Evolutionary conservation across 2,113 vertebrate species (phyloP).

Genomic region (Oreotragus oreotragus): DNA sequence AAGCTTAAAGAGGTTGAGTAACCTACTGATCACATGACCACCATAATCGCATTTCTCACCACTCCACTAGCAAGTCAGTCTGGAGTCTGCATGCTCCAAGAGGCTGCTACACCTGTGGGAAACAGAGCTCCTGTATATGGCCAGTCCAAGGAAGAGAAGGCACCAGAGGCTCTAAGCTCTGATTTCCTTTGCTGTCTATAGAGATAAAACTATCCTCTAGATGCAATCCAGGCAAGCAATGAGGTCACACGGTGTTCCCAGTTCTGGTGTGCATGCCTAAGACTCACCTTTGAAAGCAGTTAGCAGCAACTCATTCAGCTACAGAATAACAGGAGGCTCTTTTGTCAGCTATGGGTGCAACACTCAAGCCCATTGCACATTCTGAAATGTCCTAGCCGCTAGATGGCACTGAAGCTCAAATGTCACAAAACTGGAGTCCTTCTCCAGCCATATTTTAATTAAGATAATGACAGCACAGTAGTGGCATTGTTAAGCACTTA

Average conservation of each 20-base stretch:
- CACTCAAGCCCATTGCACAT: background rate
- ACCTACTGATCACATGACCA: background rate
- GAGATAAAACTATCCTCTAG: background rate
- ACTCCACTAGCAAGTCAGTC: background rate
- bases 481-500: background rate
- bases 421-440: background rate
- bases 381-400: constrained; percentile 7
- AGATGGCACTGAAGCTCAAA: constrained; percentile 52
- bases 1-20: background rate
- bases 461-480: background rate
- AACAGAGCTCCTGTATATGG: background rate
- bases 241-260: background rate
- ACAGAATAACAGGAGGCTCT: background rate
- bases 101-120: background rate
- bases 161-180: background rate
- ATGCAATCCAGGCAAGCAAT: background rate
- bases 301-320: background rate
- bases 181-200: background rate
- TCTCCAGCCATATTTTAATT: background rate
- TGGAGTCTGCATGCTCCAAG: background rate
- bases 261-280: background rate
- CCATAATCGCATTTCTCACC: background rate
- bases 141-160: background rate
- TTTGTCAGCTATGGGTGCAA: background rate
- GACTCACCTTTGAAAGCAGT: background rate